Evolutionary conservation across 2,113 vertebrate species (phyloP), one percentile per base, ranked within the genome.

Genomic region (Coptodon rendalli): DNA sequence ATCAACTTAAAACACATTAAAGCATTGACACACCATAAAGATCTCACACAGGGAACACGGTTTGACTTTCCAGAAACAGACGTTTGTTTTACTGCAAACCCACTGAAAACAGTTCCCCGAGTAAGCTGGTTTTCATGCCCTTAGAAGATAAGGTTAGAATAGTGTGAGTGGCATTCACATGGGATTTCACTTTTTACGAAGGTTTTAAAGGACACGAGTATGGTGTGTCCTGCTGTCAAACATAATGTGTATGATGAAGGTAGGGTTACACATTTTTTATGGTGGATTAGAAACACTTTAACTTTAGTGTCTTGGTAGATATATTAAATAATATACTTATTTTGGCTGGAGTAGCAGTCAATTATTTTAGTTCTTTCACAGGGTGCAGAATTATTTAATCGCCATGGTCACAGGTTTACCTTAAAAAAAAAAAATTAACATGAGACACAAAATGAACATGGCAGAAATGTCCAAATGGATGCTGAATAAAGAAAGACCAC

Each of bases 51-150:
- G 6, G 45, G 45, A 78, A 29, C 43, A 52, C 17, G 1, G 0
- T 52, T 52, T 78, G 73, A 17, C 45, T 78, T 78, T 78, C 45
- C 27, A 78, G 45, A 34, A 78, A 52, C 45, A 34, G 27, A 50
- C 43, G 3, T n/a, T 50, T 78, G 4, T 31, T 78, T 78, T 50
- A 78, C 45, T 34, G 27, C 45, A 2, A 76, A 76, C 9, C 0
- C 40, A 12, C 16, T 29, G 3, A 78, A 7, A 31, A 31, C 6
- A n/a, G 2, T 78, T 52, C 73, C 27, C 45, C 73, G 13, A 34
- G 45, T 52, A 52, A 50, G 27, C 11, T 19, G 27, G 24, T 78
- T 78, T 22, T 50, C 43, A 50, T 31, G 43, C 11, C 43, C 45
- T 78, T 78, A 0, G 43, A 76, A 76, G 43, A 76, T 48, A 48